Evolutionary conservation across 2,113 vertebrate species (phyloP).

Genomic region (Microtus richardsoni): DNA sequence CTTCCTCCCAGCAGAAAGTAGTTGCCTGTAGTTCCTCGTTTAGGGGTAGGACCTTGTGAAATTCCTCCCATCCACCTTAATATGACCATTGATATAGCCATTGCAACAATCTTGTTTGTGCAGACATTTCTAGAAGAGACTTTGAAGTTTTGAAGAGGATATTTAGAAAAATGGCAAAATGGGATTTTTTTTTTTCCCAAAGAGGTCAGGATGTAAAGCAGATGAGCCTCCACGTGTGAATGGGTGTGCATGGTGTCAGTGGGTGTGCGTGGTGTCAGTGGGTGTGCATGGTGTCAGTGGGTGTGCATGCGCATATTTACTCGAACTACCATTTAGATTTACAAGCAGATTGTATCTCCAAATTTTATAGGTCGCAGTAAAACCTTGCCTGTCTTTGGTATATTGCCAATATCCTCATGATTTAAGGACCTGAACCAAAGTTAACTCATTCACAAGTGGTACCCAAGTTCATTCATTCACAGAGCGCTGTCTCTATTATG

Average conservation of each 20-base stretch:
- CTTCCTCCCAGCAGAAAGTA: too few species aligned
- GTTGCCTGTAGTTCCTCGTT: neutral
- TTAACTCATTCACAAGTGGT: neutral
- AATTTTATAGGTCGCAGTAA: constrained; percentile 3
- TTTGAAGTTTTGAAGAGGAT: neutral
- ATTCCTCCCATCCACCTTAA: too few species aligned
- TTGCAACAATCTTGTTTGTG: neutral
- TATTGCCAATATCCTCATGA: neutral
- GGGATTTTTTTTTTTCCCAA: neutral
- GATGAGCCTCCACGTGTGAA: neutral
- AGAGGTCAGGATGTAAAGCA: neutral
- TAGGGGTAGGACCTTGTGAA: neutral
- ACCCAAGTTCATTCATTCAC: neutral
- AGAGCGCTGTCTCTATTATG: neutral
- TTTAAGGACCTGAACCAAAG: neutral
- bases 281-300: too few species aligned
- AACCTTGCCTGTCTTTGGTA: neutral
- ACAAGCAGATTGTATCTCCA: neutral
- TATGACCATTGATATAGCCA: neutral
- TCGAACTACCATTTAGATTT: neutral
- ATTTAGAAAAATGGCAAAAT: constrained; percentile 37
- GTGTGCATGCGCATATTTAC: neutral
- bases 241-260: too few species aligned
- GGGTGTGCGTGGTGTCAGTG: too few species aligned
- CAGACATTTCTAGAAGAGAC: neutral